Conservation (phyloP, 2,797 vertebrate species). For the Siniperca obscura region DNA sequence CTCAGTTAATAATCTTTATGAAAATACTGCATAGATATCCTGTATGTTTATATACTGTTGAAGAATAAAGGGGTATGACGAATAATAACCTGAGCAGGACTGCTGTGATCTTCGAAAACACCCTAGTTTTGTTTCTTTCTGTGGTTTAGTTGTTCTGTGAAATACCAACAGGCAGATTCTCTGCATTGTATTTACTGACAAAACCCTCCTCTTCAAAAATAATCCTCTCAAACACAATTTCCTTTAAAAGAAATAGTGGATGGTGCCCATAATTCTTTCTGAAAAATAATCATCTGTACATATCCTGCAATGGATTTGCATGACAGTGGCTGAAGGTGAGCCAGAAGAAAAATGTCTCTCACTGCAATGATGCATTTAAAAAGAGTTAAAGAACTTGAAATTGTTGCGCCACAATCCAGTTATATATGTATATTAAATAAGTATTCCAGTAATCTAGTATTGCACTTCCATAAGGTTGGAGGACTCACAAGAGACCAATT, state of each 20-base stretch:
- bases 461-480: neutral
- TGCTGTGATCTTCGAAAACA: neutral
- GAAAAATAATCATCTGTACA: too few relatives aligned
- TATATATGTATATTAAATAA: neutral
- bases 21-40: neutral
- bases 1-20: neutral
- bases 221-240: neutral
- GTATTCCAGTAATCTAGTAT: neutral
- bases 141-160: slow-evolving; percentile 4
- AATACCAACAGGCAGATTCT: neutral
- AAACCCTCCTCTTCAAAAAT: neutral
- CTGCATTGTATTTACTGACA: neutral
- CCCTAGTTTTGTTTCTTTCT: neutral
- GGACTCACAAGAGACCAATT: slow-evolving; percentile 1
- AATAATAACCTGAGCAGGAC: neutral
- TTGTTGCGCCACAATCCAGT: neutral
- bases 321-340: neutral
- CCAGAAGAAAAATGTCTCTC: neutral
- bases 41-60: neutral
- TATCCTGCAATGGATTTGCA: too few relatives aligned
- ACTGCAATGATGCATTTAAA: neutral
- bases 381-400: neutral
- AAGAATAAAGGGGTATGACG: too few relatives aligned
- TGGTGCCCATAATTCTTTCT: neutral
- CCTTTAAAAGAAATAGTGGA: neutral